Conservation (phyloP, 2,113 vertebrate species). For the Tauraco erythrolophus region DNA sequence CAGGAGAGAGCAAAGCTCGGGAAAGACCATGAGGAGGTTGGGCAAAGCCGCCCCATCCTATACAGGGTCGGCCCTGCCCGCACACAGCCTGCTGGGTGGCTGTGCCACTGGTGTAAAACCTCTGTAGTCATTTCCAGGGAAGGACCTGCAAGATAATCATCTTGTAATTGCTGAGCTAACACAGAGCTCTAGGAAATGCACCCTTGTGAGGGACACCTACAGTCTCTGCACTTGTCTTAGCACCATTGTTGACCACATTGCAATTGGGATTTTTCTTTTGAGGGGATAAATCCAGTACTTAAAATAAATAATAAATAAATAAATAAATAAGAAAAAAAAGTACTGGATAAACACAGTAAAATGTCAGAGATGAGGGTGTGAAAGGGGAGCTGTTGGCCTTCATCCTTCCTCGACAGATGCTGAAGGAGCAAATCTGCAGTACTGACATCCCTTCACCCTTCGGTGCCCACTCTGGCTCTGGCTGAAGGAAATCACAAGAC, state of each 20-base stretch:
- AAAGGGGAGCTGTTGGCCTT: neutral
- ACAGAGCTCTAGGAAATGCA: neutral
- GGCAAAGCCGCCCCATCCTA: neutral
- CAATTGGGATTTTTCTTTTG: neutral
- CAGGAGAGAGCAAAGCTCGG: neutral
- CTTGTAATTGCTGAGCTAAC: neutral
- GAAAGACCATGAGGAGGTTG: neutral
- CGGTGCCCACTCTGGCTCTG: neutral
- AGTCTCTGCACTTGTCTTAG: neutral
- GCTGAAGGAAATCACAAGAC: neutral
- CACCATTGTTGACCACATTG: neutral
- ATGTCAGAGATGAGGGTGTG: neutral
- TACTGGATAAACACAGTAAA: too few species aligned
- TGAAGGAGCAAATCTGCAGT: neutral
- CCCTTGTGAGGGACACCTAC: neutral
- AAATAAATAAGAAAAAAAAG: too few species aligned
- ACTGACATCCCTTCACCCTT: neutral
- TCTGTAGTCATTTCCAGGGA: neutral
- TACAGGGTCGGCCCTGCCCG: accelerated
- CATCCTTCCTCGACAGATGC: neutral
- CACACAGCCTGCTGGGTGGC: neutral
- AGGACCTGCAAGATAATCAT: neutral
- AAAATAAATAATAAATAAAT: too few species aligned
- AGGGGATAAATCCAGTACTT: neutral
- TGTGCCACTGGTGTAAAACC: neutral